Base-by-base conservation (phyloP, 2,797 vertebrate species). In the Typhlichthys eigenmanni region DNA sequence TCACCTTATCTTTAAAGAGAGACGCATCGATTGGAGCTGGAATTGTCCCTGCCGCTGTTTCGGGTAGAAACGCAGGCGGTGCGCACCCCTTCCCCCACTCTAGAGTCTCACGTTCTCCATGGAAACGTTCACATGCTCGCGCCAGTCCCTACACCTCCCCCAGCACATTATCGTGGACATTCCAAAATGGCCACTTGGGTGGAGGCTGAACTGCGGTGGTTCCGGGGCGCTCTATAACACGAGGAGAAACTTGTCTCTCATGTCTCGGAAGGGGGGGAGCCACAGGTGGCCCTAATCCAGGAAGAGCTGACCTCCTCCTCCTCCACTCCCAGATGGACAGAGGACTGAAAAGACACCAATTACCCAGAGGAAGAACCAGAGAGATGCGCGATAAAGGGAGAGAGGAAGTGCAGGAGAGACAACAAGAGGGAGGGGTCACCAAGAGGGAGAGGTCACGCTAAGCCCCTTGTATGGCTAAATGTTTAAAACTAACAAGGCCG, bases 221-320 rank as follows among this genome's bases (percentile, higher is more conserved):
- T 7, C 7, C 7, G 34, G 34, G 34, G 34, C 5, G 5, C 34
- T 5, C 34, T 34, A 34, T 7, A 34, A 34, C 34, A 34, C 34
- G 34, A 5, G 4, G 34, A 34, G 34, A 5, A 7, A 16, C 68
- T 34, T 4, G 32, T 47, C 64, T 55, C 67, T 75, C 12, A 47
- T 47, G 58, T 74, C 64, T 14, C 62, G 38, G 19, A 19, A 19
- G 19, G 19, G 19, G 19, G 13, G 43, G 55, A 76, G 51, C 80
- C 13, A 4, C 76, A 51, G 78, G 76, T 69, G 55, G 62, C 29
- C 54, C 12, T 87, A 78, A 83, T 82, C 77, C 74, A 75, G 73
- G 70, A 80, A 32, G 61, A 75, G 65, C 60, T 68, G 34, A 52
- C 77, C 29, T 69, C 62, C 52, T 58, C 77, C 29, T 69, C 62